phyloP scores from a whole-genome alignment of 2,888 invertebrate species.

The Mythimna vitellina region DNA sequence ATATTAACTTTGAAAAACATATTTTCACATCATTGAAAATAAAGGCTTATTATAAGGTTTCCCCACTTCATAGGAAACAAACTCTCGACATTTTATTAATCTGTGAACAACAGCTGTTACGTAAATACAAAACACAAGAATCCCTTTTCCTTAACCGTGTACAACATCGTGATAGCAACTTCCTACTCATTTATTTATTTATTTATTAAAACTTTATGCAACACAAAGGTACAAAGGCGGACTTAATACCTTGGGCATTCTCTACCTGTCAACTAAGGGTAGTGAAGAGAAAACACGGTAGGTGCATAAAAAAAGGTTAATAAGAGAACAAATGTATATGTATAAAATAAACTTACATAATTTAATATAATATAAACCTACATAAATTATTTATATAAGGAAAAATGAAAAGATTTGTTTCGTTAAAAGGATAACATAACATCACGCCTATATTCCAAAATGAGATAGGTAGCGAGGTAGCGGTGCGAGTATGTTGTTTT shows the following conservation, averaged over 20 bases:
- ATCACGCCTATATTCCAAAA: background rate
- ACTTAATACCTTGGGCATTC: no score
- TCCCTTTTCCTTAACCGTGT: background rate
- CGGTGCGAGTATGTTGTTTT: background rate
- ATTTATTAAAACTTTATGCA: no score
- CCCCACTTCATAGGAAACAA: background rate
- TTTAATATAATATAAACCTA: no score
- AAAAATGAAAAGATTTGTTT: background rate
- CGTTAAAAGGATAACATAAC: background rate
- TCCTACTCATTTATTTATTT: background rate
- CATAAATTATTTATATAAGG: no score
- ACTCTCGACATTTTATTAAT: slow-evolving; percentile 16
- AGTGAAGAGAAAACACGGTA: no score
- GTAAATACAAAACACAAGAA: slow-evolving; percentile 25
- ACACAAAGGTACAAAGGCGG: no score
- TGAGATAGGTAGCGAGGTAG: background rate
- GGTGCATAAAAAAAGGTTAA: no score
- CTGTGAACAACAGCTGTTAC: slow-evolving; percentile 6
- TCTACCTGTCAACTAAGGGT: no score
- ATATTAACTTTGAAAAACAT: background rate
- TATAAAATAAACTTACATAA: no score
- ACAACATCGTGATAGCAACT: slow-evolving; percentile 10
- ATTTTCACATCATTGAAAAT: background rate
- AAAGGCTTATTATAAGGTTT: background rate
- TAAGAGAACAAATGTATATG: no score